Conservation (phyloP, 2,113 vertebrate genomes). For the Sapajus apella region DNA sequence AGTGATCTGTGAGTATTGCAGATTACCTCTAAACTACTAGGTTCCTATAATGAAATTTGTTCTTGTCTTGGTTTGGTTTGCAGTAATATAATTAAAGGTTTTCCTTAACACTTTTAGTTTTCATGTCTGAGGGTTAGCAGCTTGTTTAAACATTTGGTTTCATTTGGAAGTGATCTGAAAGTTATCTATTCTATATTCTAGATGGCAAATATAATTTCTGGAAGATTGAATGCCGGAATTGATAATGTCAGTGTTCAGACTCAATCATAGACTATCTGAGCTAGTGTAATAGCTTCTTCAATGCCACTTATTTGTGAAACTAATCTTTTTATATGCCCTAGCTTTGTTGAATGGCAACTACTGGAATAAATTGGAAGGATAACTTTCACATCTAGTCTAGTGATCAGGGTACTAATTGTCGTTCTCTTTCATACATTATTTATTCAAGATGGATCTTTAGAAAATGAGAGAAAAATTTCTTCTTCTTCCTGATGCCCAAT, state of each 20-base stretch:
- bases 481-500: neutral
- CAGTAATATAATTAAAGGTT: conserved; percentile 8
- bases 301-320: neutral
- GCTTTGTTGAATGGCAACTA: neutral
- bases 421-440: neutral
- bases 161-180: conserved; percentile 32
- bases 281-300: neutral
- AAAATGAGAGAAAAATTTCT: neutral
- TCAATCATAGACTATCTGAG: neutral
- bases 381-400: neutral
- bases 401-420: neutral
- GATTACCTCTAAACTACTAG: neutral
- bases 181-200: conserved; percentile 5
- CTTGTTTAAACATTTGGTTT: conserved; percentile 58
- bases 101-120: conserved; percentile 32
- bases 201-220: conserved; percentile 27
- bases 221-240: conserved; percentile 1
- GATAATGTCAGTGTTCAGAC: neutral
- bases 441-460: neutral
- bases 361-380: neutral
- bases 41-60: neutral
- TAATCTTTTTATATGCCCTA: neutral
- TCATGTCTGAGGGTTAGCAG: conserved; percentile 3
- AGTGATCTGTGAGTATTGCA: neutral
- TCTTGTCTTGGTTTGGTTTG: conserved; percentile 25